Percentiles rank a stretch among this genome's conserved stretches.
Evolutionary conservation across 2,113 vertebrate species (phyloP).

Genomic region (Ictidomys tridecemlineatus): DNA sequence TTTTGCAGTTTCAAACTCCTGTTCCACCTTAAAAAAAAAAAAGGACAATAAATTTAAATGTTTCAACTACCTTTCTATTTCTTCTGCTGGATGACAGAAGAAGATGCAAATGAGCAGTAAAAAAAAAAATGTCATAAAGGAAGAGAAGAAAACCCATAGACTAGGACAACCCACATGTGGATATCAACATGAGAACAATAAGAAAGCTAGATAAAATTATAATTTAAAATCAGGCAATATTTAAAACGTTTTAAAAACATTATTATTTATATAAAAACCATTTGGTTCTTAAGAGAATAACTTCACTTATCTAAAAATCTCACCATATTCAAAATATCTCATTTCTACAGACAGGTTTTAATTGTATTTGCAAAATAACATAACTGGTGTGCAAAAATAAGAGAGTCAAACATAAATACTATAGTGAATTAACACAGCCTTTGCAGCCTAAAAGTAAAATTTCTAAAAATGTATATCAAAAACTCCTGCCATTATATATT

Average conservation of each 20-base stretch:
- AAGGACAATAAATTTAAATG: constrained; percentile 16
- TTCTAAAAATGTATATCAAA: constrained; percentile 24
- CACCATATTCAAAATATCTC: constrained; percentile 35
- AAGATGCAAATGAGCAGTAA: constrained; percentile 10
- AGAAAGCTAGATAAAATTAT: neutral
- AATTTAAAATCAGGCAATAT: neutral
- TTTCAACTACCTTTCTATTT: constrained; percentile 54
- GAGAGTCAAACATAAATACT: constrained; percentile 35
- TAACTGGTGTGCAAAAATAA: neutral
- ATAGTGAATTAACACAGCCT: constrained; percentile 8
- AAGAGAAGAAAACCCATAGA: neutral
- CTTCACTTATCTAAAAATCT: constrained; percentile 57
- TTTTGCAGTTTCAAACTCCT: constrained; percentile 60
- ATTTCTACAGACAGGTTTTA: constrained; percentile 19
- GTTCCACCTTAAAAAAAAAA: neutral
- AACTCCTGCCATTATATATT: neutral
- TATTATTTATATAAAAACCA: constrained; percentile 43
- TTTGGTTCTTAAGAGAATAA: neutral
- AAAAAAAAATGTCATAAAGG: constrained; percentile 6
- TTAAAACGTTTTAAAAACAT: constrained; percentile 22
- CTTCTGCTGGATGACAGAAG: neutral
- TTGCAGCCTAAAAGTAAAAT: constrained; percentile 54
- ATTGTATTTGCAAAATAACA: constrained; percentile 41
- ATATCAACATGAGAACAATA: neutral
- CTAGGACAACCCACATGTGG: neutral